phyloP scores from a whole-genome alignment of 2,113 vertebrate genomes.

The Leptocoma aspasia region DNA sequence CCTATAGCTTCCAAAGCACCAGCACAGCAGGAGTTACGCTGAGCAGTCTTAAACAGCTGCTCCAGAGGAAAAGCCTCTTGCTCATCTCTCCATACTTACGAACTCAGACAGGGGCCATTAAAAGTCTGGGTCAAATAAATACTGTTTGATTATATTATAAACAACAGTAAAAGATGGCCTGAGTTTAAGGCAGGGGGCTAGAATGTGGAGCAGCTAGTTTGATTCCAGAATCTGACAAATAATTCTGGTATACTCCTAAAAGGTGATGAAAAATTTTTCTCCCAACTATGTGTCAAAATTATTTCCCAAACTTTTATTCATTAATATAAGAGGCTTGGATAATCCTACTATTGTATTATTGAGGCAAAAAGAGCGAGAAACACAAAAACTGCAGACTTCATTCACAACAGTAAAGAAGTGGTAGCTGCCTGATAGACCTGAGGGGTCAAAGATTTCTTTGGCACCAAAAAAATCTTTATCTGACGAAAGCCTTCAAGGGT shows the following conservation, averaged over 20 bases:
- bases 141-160: conserved; percentile 8
- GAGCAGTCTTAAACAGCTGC: neutral
- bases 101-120: neutral
- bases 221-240: neutral
- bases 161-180: neutral
- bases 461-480: neutral
- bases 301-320: neutral
- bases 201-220: neutral
- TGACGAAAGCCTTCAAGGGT: neutral
- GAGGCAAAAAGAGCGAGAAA: neutral
- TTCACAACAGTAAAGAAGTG: neutral
- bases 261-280: neutral
- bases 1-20: neutral
- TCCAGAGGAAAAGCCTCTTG: neutral
- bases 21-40: neutral
- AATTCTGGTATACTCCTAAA: neutral
- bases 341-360: neutral
- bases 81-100: neutral
- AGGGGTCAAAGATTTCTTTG: neutral
- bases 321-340: neutral
- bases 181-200: neutral
- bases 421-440: neutral
- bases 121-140: conserved; percentile 24
- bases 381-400: neutral
- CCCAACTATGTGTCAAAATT: neutral